Percentiles rank a stretch among this genome's conserved stretches.
Conservation (phyloP, 1,140 invertebrate genomes). For the Hyposmocoma kahamanoa region DNA sequence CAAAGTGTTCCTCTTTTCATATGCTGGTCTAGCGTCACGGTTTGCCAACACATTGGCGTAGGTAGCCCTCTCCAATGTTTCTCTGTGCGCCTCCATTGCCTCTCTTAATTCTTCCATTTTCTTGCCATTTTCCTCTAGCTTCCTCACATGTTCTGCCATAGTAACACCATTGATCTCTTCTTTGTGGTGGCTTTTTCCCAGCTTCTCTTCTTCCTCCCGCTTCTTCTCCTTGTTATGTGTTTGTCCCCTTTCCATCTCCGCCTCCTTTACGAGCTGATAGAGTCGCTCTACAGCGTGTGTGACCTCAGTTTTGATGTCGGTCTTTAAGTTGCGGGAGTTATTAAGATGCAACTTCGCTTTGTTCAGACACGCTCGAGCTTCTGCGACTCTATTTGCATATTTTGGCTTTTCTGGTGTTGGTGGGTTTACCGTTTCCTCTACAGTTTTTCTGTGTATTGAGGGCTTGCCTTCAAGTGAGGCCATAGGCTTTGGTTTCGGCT, state of each 20-base stretch:
- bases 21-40: too few relatives aligned
- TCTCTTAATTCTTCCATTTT: constrained; percentile 9
- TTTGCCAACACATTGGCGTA: too few relatives aligned
- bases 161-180: neutral
- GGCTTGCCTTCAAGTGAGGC: too few relatives aligned
- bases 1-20: too few relatives aligned
- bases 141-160: constrained; percentile 1
- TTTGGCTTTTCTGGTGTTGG: too few relatives aligned
- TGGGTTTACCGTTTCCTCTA: too few relatives aligned
- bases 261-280: constrained; percentile 13
- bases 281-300: constrained; percentile 6
- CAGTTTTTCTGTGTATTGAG: too few relatives aligned
- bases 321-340: constrained; percentile 13
- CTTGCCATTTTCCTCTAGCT: constrained; percentile 5
- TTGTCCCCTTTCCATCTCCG: neutral
- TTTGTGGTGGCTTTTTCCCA: constrained; percentile 3
- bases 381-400: constrained; percentile 4
- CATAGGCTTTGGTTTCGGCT: too few relatives aligned
- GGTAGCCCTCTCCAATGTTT: too few relatives aligned
- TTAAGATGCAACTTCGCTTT: constrained; percentile 14
- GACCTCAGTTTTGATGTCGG: constrained; percentile 12
- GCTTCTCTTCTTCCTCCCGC: constrained; percentile 1
- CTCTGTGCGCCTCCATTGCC: too few relatives aligned
- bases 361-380: constrained; percentile 12
- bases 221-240: neutral